Percentiles rank a stretch among this genome's conserved stretches.
Evolutionary conservation across 1,140 invertebrate genomes (phyloP).

Genomic region (Drosophila orena): DNA sequence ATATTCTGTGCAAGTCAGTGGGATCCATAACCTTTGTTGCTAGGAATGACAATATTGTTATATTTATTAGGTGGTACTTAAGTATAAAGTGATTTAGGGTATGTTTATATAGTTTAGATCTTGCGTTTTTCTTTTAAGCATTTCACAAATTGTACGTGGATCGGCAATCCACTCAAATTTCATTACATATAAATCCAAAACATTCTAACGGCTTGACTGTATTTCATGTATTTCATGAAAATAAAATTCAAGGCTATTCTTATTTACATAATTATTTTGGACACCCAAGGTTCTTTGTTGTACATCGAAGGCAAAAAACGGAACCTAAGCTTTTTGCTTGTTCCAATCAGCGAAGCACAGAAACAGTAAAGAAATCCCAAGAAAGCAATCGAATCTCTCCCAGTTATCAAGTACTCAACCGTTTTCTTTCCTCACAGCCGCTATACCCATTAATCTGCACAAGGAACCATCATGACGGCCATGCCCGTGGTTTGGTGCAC

Average conservation of each 20-base stretch:
- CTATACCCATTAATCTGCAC: not conserved
- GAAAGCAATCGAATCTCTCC: not conserved
- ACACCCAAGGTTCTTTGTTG: not conserved
- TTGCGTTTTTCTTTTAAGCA: constrained; percentile 1
- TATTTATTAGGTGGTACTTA: no score
- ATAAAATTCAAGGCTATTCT: constrained; percentile 16
- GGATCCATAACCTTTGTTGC: not conserved
- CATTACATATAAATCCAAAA: constrained; percentile 62
- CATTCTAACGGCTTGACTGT: constrained; percentile 30
- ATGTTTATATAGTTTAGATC: constrained; percentile 24
- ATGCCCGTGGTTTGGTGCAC: constrained; percentile 85
- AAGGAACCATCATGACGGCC: constrained; percentile 60
- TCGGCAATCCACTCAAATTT: constrained; percentile 30
- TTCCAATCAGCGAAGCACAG: constrained; percentile 9
- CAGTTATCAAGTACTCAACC: constrained; percentile 4
- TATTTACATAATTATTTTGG: constrained; percentile 26
- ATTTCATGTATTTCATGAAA: constrained; percentile 10
- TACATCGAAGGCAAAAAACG: not conserved
- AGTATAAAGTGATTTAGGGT: not conserved
- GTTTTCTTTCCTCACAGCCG: constrained; percentile 27
- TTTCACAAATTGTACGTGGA: constrained; percentile 4
- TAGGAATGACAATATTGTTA: not conserved
- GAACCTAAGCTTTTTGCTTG: no score
- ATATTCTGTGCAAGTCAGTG: constrained; percentile 10
- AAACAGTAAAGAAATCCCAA: constrained; percentile 31